Evolutionary conservation across 1,140 invertebrate genomes (phyloP).

Genomic region (Conus betulinus): DNA sequence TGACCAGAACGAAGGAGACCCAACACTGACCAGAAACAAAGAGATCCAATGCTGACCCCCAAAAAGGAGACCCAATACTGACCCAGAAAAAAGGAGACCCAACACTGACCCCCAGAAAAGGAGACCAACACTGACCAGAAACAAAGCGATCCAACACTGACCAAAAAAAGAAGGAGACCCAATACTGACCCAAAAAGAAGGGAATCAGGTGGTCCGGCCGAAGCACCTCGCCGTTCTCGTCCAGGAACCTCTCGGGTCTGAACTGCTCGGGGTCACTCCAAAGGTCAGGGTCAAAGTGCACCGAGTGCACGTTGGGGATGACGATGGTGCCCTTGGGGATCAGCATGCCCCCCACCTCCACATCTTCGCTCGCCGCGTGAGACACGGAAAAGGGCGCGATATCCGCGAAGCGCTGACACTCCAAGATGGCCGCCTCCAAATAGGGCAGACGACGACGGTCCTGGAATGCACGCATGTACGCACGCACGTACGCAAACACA

Average conservation of each 20-base stretch:
- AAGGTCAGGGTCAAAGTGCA: slow-evolving; percentile 62
- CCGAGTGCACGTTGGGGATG: slow-evolving; percentile 64
- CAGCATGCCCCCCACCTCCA: slow-evolving; percentile 58
- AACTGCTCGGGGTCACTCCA: slow-evolving; percentile 85
- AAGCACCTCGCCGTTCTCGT: slow-evolving; percentile 42
- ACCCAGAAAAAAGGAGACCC: neutral
- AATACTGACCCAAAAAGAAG: slow-evolving; percentile 40
- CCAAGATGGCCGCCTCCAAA: slow-evolving; percentile 47
- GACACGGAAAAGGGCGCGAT: slow-evolving; percentile 70
- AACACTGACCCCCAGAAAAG: slow-evolving; percentile 39
- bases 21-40: too few species aligned
- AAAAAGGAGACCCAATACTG: too few species aligned
- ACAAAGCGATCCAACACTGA: too few species aligned
- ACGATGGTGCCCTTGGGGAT: slow-evolving; percentile 68
- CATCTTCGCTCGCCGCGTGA: slow-evolving; percentile 61
- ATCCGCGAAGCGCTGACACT: slow-evolving; percentile 50
- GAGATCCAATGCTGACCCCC: too few species aligned
- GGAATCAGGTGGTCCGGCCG: slow-evolving; percentile 48
- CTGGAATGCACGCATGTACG: neutral
- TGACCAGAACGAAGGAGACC: slow-evolving; percentile 49
- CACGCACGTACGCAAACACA: neutral
- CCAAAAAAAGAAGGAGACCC: neutral
- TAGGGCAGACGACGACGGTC: slow-evolving; percentile 46
- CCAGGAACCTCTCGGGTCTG: slow-evolving; percentile 80
- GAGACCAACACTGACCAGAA: slow-evolving; percentile 14